Conservation (phyloP, 2,797 vertebrate genomes). For the Falco novaeseelandiae region DNA sequence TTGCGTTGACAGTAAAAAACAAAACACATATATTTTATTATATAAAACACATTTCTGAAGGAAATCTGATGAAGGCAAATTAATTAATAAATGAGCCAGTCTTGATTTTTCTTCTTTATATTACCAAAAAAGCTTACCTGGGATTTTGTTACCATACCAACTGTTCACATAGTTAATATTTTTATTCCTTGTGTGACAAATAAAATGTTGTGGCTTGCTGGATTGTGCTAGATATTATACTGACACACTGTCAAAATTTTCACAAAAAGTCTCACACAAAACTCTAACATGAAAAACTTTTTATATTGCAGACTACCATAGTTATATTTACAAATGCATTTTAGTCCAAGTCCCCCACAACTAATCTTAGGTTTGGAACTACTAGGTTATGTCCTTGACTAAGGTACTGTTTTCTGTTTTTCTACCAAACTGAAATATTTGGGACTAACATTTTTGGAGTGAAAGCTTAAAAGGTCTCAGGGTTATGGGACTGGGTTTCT, state of each 20-base stretch:
- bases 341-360: neutral
- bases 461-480: neutral
- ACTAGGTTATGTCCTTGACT: neutral
- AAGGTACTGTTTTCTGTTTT: neutral
- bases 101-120: neutral
- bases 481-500: neutral
- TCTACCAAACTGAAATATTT: neutral
- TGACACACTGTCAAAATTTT: neutral
- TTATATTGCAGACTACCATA: neutral
- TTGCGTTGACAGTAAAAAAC: neutral
- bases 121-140: neutral
- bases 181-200: neutral
- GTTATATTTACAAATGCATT: neutral
- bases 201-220: neutral
- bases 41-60: neutral
- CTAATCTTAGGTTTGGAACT: neutral
- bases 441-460: neutral
- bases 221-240: neutral
- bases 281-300: neutral
- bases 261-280: neutral
- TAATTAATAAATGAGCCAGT: neutral
- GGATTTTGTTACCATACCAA: neutral
- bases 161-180: neutral
- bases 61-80: neutral
- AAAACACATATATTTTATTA: neutral